Evolutionary conservation across 2,888 invertebrate species (phyloP), one percentile per base, ranked within the genome.

Genomic region (Phlogophora meticulosa): DNA sequence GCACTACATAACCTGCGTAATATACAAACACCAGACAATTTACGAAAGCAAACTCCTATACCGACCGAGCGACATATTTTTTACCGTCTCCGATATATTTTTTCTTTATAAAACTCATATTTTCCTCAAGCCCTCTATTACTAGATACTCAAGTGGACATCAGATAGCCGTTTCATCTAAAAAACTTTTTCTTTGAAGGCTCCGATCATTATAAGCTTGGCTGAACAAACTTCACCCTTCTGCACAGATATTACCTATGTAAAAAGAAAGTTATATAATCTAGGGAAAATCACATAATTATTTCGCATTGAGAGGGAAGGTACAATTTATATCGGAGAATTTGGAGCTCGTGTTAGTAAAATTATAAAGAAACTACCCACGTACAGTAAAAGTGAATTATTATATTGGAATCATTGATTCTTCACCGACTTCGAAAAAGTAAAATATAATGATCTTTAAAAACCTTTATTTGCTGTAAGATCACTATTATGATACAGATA

Each of bases 141-240:
- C 63, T 24, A 34, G 32, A 78, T 48, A 59, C 61, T 76, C 49
- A 78, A 64, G 53, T 72, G 59, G 49, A 72, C 67, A 77, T 38
- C 45, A 52, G 61, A 78, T 55, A 68, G 49, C 40, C 57, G 53
- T 71, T 72, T 63, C 56, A 56, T 64, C 52, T 57, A 52, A 76
- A 74, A 78, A 64, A 71, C 15, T 45, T 52, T 65, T 55, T 45
- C 76, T 72, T 67, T 67, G 76, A 72, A 61, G 56, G 52, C 13
- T 20, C 42, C 42, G 59, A 67, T 78, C 76, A 69, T 79, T 79
- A 72, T 65, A 82, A 52, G 80, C 72, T 65, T 52, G 59, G 64
- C 36, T 76, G 76, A 76, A 63, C 80, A 57, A 60, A 66, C 69
- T 63, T 60, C 48, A 61, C 69, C 59, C 68, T 56, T 71, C 61